A percentile compares a stretch with the other conserved stretches of the same genome.
phyloP scores from a whole-genome alignment of 1,140 invertebrate genomes.

The Rhagoletis pomonella region DNA sequence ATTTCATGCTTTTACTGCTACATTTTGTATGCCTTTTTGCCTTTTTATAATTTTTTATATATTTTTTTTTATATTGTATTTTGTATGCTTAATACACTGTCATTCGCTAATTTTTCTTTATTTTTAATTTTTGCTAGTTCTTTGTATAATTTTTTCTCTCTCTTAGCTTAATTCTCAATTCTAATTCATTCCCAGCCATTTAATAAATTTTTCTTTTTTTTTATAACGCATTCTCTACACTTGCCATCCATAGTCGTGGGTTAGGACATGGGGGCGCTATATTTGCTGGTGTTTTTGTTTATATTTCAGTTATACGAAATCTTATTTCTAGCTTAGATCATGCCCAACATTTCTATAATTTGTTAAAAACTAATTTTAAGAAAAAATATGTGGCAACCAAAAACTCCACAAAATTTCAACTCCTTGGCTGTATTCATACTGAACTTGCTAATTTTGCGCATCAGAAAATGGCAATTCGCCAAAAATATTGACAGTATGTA shows the following conservation, averaged over 20 bases:
- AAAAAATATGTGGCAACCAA: too few species aligned
- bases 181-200: not conserved
- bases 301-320: not conserved
- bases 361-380: too few species aligned
- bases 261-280: not conserved
- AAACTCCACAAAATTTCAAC: too few species aligned
- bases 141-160: not conserved
- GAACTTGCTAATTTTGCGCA: too few species aligned
- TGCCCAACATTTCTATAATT: too few species aligned
- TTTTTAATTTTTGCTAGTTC: slow-evolving; percentile 43
- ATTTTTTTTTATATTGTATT: not conserved
- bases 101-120: slow-evolving; percentile 12
- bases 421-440: too few species aligned
- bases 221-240: not conserved
- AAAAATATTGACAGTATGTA: too few species aligned
- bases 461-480: too few species aligned
- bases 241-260: not conserved
- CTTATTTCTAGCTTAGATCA: too few species aligned
- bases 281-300: slow-evolving; percentile 19
- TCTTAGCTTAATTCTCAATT: not conserved
- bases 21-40: not conserved
- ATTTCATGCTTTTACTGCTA: not conserved
- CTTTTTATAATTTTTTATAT: slow-evolving; percentile 2
- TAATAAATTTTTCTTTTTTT: not conserved
- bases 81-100: not conserved